Conservation (phyloP, 1,140 invertebrate genomes). For the Hyposmocoma kahamanoa region DNA sequence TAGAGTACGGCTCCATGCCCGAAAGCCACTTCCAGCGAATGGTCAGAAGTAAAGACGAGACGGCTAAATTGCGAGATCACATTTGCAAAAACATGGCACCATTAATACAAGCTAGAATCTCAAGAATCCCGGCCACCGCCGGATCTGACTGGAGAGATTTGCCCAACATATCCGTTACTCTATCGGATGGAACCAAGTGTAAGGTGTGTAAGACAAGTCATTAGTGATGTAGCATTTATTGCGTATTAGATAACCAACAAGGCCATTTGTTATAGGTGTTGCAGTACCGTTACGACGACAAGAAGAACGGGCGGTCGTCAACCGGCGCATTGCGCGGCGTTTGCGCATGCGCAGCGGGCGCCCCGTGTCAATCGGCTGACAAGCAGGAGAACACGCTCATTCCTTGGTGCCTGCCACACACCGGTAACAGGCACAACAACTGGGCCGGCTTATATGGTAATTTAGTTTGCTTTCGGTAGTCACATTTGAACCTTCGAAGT, state of each 20-base stretch:
- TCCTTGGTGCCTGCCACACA: constrained; percentile 94
- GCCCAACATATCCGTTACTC: constrained; percentile 83
- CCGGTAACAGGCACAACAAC: constrained; percentile 89
- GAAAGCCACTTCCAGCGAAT: constrained; percentile 85
- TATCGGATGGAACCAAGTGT: constrained; percentile 81
- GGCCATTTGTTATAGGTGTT: constrained; percentile 63
- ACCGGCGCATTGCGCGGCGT: constrained; percentile 82
- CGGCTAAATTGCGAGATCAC: constrained; percentile 81
- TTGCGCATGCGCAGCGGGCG: constrained; percentile 82
- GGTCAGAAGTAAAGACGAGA: constrained; percentile 77
- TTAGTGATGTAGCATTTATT: constrained; percentile 6
- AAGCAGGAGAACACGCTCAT: constrained; percentile 90
- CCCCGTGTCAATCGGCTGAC: constrained; percentile 81
- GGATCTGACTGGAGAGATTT: constrained; percentile 93
- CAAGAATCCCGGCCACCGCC: constrained; percentile 81
- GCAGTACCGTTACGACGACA: constrained; percentile 82
- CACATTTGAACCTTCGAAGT: no score
- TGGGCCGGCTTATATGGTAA: constrained; percentile 83
- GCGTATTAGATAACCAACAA: no score
- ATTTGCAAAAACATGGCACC: constrained; percentile 91
- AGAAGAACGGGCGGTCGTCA: constrained; percentile 76
- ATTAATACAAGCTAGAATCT: constrained; percentile 85
- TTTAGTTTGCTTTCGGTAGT: no score
- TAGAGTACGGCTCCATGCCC: constrained; percentile 83
- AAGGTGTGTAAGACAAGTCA: no score